Percentiles rank a stretch among this genome's conserved stretches.
phyloP scores from a whole-genome alignment of 2,888 invertebrate species.

The Epinotia demarniana region DNA sequence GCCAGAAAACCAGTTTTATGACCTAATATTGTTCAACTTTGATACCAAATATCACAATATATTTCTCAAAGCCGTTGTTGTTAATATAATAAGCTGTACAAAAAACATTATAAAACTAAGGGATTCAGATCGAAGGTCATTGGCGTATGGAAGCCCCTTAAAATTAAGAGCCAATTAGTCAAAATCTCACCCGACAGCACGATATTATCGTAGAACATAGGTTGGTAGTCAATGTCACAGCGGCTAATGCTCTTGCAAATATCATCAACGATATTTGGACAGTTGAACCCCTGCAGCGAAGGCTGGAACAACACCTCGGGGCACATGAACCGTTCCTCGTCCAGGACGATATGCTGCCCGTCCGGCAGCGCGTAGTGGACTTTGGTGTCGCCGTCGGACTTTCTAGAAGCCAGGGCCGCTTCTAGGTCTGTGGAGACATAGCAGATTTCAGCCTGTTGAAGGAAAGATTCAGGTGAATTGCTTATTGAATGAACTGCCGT shows the following conservation, averaged over 20 bases:
- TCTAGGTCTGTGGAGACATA: conserved; percentile 64
- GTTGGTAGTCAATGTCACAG: conserved; percentile 91
- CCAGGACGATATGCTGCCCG: conserved; percentile 91
- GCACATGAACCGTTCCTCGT: conserved; percentile 92
- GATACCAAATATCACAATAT: too few species aligned
- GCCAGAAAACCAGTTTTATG: too few species aligned
- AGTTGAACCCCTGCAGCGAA: conserved; percentile 90
- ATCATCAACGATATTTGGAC: conserved; percentile 88
- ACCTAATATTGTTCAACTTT: too few species aligned
- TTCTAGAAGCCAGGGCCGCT: conserved; percentile 50
- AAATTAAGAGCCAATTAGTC: not conserved
- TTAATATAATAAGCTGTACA: too few species aligned
- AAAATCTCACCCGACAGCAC: conserved; percentile 89
- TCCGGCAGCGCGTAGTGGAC: conserved; percentile 93
- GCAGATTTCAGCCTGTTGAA: conserved; percentile 65
- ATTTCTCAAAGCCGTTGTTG: too few species aligned
- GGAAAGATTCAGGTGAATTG: not conserved
- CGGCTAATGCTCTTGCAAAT: conserved; percentile 84
- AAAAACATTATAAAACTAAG: too few species aligned
- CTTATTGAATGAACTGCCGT: too few species aligned
- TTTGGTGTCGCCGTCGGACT: conserved; percentile 90
- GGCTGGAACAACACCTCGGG: conserved; percentile 95
- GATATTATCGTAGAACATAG: conserved; percentile 93
- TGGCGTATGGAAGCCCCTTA: too few species aligned
- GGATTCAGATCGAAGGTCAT: too few species aligned